phyloP scores from a whole-genome alignment of 1,140 invertebrate species.

The Platyura marginata region DNA sequence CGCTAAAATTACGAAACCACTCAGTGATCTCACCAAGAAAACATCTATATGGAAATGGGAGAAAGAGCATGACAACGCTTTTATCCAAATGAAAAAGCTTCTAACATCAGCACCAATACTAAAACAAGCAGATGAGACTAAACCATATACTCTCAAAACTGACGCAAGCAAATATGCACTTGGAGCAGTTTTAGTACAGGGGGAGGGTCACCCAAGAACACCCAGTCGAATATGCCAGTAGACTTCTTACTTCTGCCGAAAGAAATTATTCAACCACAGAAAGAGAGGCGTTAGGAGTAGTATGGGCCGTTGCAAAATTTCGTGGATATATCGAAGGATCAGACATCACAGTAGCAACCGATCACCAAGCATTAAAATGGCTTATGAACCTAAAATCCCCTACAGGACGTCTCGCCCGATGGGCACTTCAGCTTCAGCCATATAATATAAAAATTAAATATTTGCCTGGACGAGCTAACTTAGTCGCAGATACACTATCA shows the following conservation, averaged over 20 bases:
- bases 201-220: not conserved
- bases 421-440: conserved; percentile 7
- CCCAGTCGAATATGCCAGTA: not conserved
- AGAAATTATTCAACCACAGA: conserved; percentile 20
- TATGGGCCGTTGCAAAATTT: conserved; percentile 21
- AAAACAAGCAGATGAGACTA: not conserved
- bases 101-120: not conserved
- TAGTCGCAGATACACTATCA: conserved; percentile 9
- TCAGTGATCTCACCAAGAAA: conserved; percentile 1
- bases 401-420: conserved; percentile 12
- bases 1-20: conserved; percentile 6
- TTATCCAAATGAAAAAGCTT: not conserved
- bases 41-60: not conserved
- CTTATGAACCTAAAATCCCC: conserved; percentile 10
- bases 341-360: conserved; percentile 16
- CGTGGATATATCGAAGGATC: conserved; percentile 9
- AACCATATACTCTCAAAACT: not conserved
- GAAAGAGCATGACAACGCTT: not conserved
- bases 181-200: not conserved
- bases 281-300: conserved; percentile 22
- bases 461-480: conserved; percentile 5
- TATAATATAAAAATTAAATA: not conserved
- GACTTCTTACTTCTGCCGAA: conserved; percentile 18
- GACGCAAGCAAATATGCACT: not conserved
- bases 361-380: conserved; percentile 11